Evolutionary conservation across 2,797 vertebrate genomes (phyloP), one percentile per base, ranked within the genome.

Genomic region (Oreochromis grahami): DNA sequence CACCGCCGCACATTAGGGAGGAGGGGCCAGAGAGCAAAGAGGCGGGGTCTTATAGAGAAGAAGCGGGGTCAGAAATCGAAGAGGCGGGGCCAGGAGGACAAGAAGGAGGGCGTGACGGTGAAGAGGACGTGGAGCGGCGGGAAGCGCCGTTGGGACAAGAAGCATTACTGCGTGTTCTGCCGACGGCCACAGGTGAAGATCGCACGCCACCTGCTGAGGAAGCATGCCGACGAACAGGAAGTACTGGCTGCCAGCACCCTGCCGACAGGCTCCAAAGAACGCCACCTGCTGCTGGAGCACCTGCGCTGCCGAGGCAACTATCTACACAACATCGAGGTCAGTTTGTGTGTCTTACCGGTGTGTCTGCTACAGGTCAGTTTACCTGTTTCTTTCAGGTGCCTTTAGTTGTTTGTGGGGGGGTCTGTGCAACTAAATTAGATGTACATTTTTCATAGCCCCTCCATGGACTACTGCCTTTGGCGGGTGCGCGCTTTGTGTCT

Each of bases 91-190:
- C 85, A 86, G 14, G 91, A 91, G 19, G 88, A 89, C 24, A 87
- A 80, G 80, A 79, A 81, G 32, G 89, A 88, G 5, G 91, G 91
- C 0, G 92, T 92, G 65, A 92, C 86, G 0, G 92, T 93, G 70
- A 93, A 91, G 89, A 83, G 85, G 65, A 84, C 82, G 3, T 80
- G 77, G 82, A 88, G 84, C 1, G 91, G 85, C 0, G 91, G 87
- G 11, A 88, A 86, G 78, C 86, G 91, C 7, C 83, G 84, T 1
- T 92, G 92, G 92, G 89, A 93, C 15, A 93, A 93, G 81, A 93
- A 92, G 4, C 93, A 94, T 12, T 94, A 94, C 86, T 94, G 93
- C 3, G 86, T 87, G 19, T 94, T 94, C 87, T 94, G 93, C 21
- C 87, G 90, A 1, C 84, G 87, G 9, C 93, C 93, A 1, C 93